Evolutionary conservation across 1,140 invertebrate species (phyloP).

Genomic region (Andricus grossulariae): DNA sequence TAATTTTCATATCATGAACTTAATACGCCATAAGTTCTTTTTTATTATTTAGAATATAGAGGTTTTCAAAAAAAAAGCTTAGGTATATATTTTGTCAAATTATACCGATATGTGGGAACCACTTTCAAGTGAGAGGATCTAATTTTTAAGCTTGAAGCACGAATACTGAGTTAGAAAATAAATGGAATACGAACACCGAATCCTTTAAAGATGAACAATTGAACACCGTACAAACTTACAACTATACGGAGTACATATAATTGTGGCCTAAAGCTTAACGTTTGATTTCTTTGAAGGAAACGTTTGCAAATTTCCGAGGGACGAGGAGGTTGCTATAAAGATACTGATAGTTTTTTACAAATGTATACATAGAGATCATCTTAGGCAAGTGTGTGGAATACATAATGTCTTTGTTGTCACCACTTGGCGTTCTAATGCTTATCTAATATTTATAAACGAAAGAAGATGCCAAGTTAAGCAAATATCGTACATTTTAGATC

Average conservation of each 20-base stretch:
- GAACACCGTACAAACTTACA: not conserved
- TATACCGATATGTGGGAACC: not conserved
- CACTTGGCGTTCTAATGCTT: not conserved
- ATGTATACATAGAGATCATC: not conserved
- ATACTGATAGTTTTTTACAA: not conserved
- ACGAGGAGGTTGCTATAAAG: not conserved
- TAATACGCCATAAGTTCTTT: too few relatives aligned
- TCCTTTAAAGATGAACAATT: not conserved
- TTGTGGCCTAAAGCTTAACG: not conserved
- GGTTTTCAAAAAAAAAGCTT: too few relatives aligned
- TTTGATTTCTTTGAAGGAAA: not conserved
- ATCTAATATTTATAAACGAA: conserved; percentile 6
- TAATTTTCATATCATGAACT: too few relatives aligned
- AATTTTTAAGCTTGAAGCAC: not conserved
- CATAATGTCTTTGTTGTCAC: not conserved
- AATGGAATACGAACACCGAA: not conserved
- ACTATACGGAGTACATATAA: not conserved
- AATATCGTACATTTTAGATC: not conserved
- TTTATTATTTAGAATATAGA: too few relatives aligned
- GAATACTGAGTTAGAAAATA: not conserved
- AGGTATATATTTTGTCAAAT: not conserved
- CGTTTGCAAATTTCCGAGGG: not conserved
- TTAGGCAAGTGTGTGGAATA: not conserved
- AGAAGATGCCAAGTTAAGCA: not conserved
- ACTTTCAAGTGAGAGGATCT: conserved; percentile 22